Percentiles rank a stretch among this genome's conserved stretches.
Evolutionary conservation across 2,113 vertebrate genomes (phyloP).

Genomic region (Chionis minor): DNA sequence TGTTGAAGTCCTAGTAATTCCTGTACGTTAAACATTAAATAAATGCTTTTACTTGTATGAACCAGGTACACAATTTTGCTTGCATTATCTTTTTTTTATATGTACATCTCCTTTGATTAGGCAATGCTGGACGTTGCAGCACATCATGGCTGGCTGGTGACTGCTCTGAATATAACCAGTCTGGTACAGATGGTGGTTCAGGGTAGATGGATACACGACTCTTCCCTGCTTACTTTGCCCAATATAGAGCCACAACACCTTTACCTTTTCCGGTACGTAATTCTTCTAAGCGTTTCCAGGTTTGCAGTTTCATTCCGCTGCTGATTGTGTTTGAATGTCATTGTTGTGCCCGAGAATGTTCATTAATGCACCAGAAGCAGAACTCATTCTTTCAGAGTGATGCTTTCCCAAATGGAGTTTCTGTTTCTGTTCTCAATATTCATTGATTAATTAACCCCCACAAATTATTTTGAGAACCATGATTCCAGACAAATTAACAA

Average conservation of each 20-base stretch:
- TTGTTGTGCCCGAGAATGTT: neutral
- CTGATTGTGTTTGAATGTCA: neutral
- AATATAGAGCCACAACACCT: constrained; percentile 87
- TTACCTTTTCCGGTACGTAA: constrained; percentile 86
- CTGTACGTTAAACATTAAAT: neutral
- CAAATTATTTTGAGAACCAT: neutral
- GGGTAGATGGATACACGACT: constrained; percentile 91
- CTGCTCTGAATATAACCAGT: constrained; percentile 87
- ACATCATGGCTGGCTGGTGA: constrained; percentile 91
- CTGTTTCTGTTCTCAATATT: constrained; percentile 44
- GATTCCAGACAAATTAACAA: constrained; percentile 15
- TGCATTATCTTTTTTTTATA: neutral
- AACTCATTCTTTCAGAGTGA: neutral
- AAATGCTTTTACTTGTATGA: neutral
- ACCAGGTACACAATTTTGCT: neutral
- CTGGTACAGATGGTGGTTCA: constrained; percentile 96
- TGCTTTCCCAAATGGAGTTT: constrained; percentile 12
- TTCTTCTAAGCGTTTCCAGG: neutral
- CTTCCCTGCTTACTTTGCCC: constrained; percentile 88
- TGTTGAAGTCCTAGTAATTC: neutral
- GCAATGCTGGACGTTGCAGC: constrained; percentile 95
- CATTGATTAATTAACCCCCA: constrained; percentile 19
- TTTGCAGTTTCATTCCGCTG: neutral
- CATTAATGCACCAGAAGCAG: neutral
- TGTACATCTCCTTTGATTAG: constrained; percentile 62